Conservation (phyloP, 1,140 invertebrate genomes). For the Cydia fagiglandana region DNA sequence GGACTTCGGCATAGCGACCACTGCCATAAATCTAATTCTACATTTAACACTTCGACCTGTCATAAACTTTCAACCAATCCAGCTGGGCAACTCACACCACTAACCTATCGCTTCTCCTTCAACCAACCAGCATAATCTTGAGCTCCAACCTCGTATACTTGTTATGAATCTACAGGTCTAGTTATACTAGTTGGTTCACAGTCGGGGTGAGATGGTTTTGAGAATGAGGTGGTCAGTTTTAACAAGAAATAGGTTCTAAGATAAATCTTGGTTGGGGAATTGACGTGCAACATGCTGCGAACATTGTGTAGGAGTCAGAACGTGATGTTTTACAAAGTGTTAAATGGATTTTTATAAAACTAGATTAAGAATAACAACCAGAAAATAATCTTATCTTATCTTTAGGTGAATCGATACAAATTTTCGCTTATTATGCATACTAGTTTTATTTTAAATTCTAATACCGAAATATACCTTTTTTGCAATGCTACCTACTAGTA, state of each 20-base stretch:
- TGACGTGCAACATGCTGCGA: constrained; percentile 1
- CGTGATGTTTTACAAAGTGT: background rate
- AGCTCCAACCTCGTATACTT: background rate
- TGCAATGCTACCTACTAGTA: no score
- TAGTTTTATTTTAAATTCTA: no score
- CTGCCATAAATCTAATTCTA: background rate
- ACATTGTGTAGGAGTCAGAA: background rate
- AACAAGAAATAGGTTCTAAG: background rate
- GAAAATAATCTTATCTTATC: no score
- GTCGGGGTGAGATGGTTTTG: background rate
- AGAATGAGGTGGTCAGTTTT: background rate
- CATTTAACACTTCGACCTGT: background rate
- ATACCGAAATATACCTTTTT: no score
- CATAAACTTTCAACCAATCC: constrained; percentile 8
- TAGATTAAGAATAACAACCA: background rate
- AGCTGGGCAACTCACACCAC: background rate
- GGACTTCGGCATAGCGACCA: background rate
- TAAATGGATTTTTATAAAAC: background rate
- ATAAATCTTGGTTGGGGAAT: background rate
- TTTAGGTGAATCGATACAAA: no score
- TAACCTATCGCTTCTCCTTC: background rate
- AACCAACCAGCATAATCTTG: background rate
- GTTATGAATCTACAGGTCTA: background rate
- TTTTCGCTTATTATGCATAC: no score
- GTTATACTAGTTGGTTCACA: background rate